Percentiles rank a stretch among this genome's conserved stretches.
These are phyloP conservation scores for Anguilla japonica DNA, from an alignment of 2,113 vertebrate genomes.

Conservation along the genomic window DNA sequence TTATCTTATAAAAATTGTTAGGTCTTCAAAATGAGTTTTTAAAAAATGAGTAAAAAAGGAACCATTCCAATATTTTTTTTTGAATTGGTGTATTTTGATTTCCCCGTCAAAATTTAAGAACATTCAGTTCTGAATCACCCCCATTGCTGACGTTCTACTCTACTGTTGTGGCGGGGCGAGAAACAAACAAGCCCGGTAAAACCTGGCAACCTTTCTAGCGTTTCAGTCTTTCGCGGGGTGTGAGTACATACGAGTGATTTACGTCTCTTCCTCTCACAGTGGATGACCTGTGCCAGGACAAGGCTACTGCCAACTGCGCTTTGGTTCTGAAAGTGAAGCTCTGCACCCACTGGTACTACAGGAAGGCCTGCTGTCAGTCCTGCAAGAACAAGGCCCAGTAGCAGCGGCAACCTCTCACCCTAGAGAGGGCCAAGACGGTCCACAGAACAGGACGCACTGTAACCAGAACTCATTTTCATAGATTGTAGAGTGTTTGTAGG, in stretches of 20 bases:
- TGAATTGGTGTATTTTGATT: too few relatives aligned
- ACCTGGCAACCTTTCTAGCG: too few relatives aligned
- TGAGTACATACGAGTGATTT: background rate
- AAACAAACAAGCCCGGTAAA: too few relatives aligned
- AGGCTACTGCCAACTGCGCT: constrained; percentile 71
- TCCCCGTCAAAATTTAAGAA: too few relatives aligned
- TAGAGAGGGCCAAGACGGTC: constrained; percentile 5
- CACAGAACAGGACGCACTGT: background rate
- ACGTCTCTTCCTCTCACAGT: constrained; percentile 27
- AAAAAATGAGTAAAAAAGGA: too few relatives aligned
- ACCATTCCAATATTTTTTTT: too few relatives aligned
- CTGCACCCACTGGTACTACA: constrained; percentile 83
- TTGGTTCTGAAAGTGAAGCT: constrained; percentile 83
- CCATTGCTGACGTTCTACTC: too few relatives aligned
- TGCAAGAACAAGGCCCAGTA: constrained; percentile 66
- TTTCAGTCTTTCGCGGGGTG: too few relatives aligned
- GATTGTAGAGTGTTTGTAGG: constrained; percentile 14
- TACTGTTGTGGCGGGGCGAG: too few relatives aligned
- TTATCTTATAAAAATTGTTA: too few relatives aligned
- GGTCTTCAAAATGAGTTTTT: too few relatives aligned
- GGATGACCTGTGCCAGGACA: constrained; percentile 77
- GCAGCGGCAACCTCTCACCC: constrained; percentile 25
- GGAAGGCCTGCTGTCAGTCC: constrained; percentile 79
- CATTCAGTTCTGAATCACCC: too few relatives aligned
- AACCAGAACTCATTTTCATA: constrained; percentile 6